Percentiles rank a stretch among this genome's conserved stretches.
These are phyloP conservation scores for Sebastes oblongus DNA, from an alignment of 2,797 vertebrate genomes.

Conservation along the genomic window DNA sequence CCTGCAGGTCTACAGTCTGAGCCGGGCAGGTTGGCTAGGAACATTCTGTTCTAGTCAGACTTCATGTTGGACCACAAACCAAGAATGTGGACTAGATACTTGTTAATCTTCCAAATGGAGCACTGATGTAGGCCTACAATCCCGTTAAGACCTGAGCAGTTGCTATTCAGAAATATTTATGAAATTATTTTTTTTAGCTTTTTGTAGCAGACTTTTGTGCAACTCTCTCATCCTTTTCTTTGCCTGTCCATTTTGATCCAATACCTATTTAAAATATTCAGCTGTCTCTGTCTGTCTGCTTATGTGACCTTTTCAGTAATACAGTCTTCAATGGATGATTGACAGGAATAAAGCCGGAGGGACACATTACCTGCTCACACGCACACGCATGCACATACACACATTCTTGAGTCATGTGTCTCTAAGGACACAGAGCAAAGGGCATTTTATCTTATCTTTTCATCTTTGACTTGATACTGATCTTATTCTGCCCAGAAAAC, in stretches of 20 bases:
- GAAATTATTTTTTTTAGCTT: background rate
- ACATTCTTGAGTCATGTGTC: conserved; percentile 23
- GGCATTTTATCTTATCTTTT: conserved; percentile 61
- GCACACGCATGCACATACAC: conserved; percentile 1
- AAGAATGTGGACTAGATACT: conserved; percentile 27
- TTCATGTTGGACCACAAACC: background rate
- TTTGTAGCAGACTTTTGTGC: background rate
- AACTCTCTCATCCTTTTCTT: background rate
- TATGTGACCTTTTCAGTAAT: conserved; percentile 73
- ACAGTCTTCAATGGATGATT: conserved; percentile 59
- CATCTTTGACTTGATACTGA: conserved; percentile 40
- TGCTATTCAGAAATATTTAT: background rate
- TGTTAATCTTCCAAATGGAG: background rate
- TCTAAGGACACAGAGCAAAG: conserved; percentile 54
- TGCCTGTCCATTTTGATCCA: background rate
- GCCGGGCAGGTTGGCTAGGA: background rate
- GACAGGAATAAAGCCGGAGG: conserved; percentile 39
- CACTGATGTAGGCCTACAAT: background rate
- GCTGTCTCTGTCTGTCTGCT: conserved; percentile 1
- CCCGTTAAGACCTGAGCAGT: background rate
- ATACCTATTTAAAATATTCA: conserved; percentile 37
- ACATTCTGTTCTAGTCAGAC: conserved; percentile 20
- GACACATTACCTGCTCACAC: conserved; percentile 29
- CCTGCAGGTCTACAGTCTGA: background rate
- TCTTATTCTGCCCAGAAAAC: conserved; percentile 23